Conservation (phyloP, 2,797 vertebrate genomes). For the Paramormyrops hopkinsi region DNA sequence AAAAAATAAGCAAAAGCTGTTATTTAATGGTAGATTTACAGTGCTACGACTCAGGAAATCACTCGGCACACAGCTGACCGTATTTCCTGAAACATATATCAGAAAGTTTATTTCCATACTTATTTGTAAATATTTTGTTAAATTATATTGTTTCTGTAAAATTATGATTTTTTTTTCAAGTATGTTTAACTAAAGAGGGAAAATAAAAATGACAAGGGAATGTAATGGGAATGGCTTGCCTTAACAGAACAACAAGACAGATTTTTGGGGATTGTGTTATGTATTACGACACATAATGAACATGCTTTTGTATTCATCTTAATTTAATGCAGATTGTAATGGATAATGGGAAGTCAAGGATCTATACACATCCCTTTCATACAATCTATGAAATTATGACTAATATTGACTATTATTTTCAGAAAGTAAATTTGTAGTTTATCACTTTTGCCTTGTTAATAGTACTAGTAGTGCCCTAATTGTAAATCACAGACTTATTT, state of each 20-base stretch:
- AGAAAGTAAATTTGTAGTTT: neutral
- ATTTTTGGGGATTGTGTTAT: neutral
- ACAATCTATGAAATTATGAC: neutral
- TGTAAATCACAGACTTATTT: slow-evolving; percentile 19
- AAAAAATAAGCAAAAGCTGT: neutral
- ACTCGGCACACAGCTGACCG: neutral
- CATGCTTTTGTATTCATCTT: neutral
- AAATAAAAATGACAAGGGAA: neutral
- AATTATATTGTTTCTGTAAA: neutral
- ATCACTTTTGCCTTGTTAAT: slow-evolving; percentile 21
- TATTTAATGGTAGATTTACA: neutral
- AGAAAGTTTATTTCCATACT: neutral
- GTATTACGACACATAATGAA: neutral
- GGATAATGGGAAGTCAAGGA: neutral
- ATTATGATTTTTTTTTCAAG: neutral
- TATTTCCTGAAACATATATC: neutral
- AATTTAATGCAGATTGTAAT: neutral
- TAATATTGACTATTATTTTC: neutral
- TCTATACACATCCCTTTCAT: neutral
- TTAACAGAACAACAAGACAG: neutral
- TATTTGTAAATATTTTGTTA: neutral
- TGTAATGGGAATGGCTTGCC: neutral
- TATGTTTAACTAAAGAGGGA: slow-evolving; percentile 1
- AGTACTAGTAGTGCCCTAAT: neutral
- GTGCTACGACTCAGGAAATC: neutral